Conservation (phyloP, 1,140 invertebrate species). For the Periplaneta americana region DNA sequence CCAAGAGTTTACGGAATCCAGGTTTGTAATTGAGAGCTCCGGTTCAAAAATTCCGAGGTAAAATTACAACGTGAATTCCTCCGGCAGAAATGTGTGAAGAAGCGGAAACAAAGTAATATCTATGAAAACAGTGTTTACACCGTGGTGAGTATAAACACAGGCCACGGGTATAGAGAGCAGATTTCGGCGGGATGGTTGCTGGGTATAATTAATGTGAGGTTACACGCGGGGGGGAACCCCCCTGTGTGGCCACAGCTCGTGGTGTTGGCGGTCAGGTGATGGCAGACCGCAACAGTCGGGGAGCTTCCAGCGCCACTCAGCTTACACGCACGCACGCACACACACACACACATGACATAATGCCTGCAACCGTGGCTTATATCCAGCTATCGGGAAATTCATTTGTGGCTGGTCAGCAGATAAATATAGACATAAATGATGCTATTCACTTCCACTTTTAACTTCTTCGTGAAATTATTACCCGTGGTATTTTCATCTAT, state of each 20-base stretch:
- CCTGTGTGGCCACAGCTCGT: neutral
- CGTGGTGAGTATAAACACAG: neutral
- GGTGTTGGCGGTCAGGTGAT: neutral
- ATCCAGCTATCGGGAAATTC: neutral
- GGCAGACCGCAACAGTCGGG: neutral
- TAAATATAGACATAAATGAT: too few relatives aligned
- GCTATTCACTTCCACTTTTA: too few relatives aligned
- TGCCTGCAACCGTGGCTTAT: neutral
- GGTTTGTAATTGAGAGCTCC: too few relatives aligned
- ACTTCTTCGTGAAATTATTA: too few relatives aligned
- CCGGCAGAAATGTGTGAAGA: neutral
- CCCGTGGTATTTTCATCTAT: too few relatives aligned
- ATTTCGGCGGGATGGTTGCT: neutral
- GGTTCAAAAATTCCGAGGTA: too few relatives aligned
- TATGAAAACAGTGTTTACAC: neutral
- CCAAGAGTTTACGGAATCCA: too few relatives aligned
- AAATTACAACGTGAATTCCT: too few relatives aligned
- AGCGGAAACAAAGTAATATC: neutral
- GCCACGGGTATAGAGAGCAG: neutral
- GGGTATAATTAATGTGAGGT: neutral
- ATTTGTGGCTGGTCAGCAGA: neutral
- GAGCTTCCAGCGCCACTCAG: neutral
- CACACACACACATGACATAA: neutral
- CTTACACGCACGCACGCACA: neutral
- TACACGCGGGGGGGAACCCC: neutral